phyloP scores from a whole-genome alignment of 2,113 vertebrate species.

The Acrocephalus kingi region DNA sequence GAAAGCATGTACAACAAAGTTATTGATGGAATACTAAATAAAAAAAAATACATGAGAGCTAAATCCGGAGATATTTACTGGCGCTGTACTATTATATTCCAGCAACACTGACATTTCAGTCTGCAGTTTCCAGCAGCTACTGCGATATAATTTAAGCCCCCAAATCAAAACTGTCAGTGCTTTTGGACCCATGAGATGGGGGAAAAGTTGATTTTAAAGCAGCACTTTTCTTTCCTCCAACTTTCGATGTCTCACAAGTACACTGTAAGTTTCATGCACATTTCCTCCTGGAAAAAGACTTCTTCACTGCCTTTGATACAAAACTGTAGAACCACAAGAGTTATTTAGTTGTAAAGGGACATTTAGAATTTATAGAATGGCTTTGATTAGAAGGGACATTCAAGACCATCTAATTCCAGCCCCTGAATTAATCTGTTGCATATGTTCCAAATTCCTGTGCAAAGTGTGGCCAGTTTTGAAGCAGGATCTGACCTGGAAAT shows the following conservation, averaged over 20 bases:
- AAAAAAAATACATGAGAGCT: not conserved
- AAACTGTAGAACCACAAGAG: not conserved
- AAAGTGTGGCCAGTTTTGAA: not conserved
- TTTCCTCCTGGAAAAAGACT: not conserved
- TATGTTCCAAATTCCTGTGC: not conserved
- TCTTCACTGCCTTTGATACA: not conserved
- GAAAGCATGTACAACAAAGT: constrained; percentile 37
- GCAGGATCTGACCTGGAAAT: not conserved
- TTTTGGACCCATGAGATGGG: not conserved
- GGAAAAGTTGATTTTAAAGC: not conserved
- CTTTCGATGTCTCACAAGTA: not conserved
- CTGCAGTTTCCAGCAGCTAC: constrained; percentile 16
- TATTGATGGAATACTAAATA: constrained; percentile 50
- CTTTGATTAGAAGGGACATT: not conserved
- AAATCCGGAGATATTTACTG: constrained; percentile 22
- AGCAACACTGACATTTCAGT: constrained; percentile 22
- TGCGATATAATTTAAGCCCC: not conserved
- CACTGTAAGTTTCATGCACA: not conserved
- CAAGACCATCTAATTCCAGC: not conserved
- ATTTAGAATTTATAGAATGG: not conserved
- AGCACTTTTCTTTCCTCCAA: not conserved
- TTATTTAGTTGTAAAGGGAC: not conserved
- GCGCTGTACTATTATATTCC: not conserved
- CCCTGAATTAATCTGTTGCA: not conserved
- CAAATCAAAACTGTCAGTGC: constrained; percentile 40